phyloP scores from a whole-genome alignment of 2,888 invertebrate genomes.

The Holacanthella duospinosa region DNA sequence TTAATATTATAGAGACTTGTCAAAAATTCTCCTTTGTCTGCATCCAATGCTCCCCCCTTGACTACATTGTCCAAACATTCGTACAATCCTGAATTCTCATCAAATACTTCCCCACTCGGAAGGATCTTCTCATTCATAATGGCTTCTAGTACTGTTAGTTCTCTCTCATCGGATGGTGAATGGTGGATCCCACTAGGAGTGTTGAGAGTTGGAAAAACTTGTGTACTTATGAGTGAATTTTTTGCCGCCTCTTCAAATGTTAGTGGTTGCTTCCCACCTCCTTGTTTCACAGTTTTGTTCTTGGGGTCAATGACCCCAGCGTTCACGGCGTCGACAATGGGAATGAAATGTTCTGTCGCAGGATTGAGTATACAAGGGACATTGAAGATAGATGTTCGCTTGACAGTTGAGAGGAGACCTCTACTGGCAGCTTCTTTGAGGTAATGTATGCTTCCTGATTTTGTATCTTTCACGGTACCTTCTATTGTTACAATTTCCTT shows the following conservation, averaged over 20 bases:
- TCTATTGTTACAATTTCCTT: slow-evolving; percentile 66
- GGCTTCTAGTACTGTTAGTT: slow-evolving; percentile 74
- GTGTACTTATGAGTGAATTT: slow-evolving; percentile 66
- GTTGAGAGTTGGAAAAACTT: slow-evolving; percentile 48
- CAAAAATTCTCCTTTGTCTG: slow-evolving; percentile 74
- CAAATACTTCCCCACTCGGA: slow-evolving; percentile 74
- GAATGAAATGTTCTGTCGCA: slow-evolving; percentile 66
- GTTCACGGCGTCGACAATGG: slow-evolving; percentile 68
- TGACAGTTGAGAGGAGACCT: slow-evolving; percentile 76
- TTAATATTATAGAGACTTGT: slow-evolving; percentile 78
- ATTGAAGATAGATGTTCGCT: slow-evolving; percentile 79
- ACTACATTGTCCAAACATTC: slow-evolving; percentile 78
- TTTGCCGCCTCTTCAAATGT: slow-evolving; percentile 59
- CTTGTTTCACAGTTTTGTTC: slow-evolving; percentile 41
- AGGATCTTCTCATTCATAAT: slow-evolving; percentile 78
- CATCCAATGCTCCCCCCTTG: slow-evolving; percentile 68
- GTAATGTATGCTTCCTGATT: slow-evolving; percentile 60
- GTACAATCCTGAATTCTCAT: slow-evolving; percentile 58
- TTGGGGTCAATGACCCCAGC: slow-evolving; percentile 62
- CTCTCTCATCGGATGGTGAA: slow-evolving; percentile 52
- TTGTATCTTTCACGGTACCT: slow-evolving; percentile 59
- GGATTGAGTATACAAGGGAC: slow-evolving; percentile 82
- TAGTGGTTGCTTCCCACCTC: slow-evolving; percentile 5
- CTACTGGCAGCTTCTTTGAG: slow-evolving; percentile 79
- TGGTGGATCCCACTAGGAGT: slow-evolving; percentile 26